Evolutionary conservation across 2,797 vertebrate genomes (phyloP).

Genomic region (Megaceryle alcyon): DNA sequence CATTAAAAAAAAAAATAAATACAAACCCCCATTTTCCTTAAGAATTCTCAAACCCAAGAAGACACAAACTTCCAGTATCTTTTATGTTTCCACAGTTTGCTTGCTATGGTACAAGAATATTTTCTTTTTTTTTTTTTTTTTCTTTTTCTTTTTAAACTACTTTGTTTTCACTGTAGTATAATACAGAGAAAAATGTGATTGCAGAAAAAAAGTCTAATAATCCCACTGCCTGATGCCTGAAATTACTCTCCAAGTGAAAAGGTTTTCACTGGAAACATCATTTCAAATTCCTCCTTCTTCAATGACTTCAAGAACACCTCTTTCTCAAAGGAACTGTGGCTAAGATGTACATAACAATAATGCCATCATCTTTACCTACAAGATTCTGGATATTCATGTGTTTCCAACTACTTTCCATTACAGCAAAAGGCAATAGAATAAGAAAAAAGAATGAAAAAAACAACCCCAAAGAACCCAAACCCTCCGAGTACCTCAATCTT

Average conservation of each 20-base stretch:
- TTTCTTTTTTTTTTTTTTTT: neutral
- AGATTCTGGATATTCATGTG: neutral
- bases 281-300: conserved; percentile 54
- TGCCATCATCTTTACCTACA: neutral
- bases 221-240: neutral
- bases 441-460: neutral
- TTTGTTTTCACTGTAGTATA: neutral
- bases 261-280: neutral
- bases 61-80: neutral
- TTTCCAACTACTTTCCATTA: neutral
- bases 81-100: neutral
- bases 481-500: neutral
- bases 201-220: neutral
- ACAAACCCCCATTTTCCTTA: neutral
- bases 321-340: conserved; percentile 17
- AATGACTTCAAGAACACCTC: conserved; percentile 20
- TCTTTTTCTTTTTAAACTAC: neutral
- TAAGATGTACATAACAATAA: neutral
- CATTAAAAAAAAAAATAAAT: neutral
- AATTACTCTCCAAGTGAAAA: conserved; percentile 32
- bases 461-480: fast-evolving
- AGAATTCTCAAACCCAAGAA: conserved; percentile 5
- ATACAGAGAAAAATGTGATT: neutral
- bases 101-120: neutral
- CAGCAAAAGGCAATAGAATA: neutral